phyloP scores from a whole-genome alignment of 2,888 invertebrate species.

The Hybos culiciformis region DNA sequence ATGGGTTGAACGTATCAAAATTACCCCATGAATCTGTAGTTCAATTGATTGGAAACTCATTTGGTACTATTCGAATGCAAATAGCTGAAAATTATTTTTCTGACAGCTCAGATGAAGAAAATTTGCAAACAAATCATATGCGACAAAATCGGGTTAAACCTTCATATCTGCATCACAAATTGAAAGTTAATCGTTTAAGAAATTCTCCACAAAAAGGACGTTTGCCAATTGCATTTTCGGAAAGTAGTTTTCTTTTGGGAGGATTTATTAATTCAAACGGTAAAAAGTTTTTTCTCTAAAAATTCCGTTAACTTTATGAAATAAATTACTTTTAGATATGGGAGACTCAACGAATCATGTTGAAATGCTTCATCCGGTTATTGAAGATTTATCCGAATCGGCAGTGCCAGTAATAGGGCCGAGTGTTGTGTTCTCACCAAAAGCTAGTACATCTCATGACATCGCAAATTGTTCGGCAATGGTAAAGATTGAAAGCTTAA shows the following conservation, averaged over 20 bases:
- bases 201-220: constrained; percentile 40
- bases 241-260: constrained; percentile 10
- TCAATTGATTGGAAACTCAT: constrained; percentile 73
- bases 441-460: constrained; percentile 27
- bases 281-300: no score
- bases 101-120: constrained; percentile 70
- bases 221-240: constrained; percentile 11
- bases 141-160: constrained; percentile 29
- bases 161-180: constrained; percentile 40
- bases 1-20: constrained; percentile 81
- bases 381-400: constrained; percentile 26
- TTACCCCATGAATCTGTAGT: constrained; percentile 89
- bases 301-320: constrained; percentile 18
- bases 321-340: neutral
- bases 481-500: no score
- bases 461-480: constrained; percentile 36
- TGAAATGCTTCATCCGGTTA: constrained; percentile 23
- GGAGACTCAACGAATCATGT: neutral
- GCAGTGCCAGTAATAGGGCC: constrained; percentile 14
- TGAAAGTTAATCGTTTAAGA: constrained; percentile 40
- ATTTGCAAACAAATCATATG: constrained; percentile 36
- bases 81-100: constrained; percentile 79
- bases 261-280: no score
- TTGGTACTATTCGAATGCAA: constrained; percentile 68
- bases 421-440: constrained; percentile 21